Conservation (phyloP, 2,888 invertebrate genomes). For the Epirrita christyi region DNA sequence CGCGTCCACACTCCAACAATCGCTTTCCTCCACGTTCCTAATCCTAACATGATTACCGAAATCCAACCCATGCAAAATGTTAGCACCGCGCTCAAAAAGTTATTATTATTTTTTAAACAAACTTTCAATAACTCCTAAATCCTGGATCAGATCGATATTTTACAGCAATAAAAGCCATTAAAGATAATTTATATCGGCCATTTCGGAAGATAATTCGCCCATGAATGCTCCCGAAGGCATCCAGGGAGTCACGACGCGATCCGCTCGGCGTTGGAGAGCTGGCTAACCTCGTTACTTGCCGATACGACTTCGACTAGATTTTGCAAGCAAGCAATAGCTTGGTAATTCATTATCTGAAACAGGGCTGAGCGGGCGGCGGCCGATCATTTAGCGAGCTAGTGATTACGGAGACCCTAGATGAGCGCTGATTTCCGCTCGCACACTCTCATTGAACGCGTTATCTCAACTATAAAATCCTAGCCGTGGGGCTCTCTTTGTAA, state of each 20-base stretch:
- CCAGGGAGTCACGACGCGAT: constrained; percentile 67
- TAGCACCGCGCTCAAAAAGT: constrained; percentile 22
- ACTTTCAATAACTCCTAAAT: constrained; percentile 54
- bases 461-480: constrained; percentile 55
- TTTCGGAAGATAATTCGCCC: constrained; percentile 73
- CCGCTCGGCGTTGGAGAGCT: constrained; percentile 52
- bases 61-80: constrained; percentile 30
- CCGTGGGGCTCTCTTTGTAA: constrained; percentile 51
- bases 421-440: constrained; percentile 65
- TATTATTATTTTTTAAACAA: constrained; percentile 33
- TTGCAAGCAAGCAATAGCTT: constrained; percentile 73
- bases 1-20: constrained; percentile 64
- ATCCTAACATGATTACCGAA: constrained; percentile 55
- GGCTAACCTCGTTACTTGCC: constrained; percentile 73
- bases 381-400: constrained; percentile 67
- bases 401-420: constrained; percentile 71
- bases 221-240: constrained; percentile 73
- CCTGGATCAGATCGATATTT: constrained; percentile 62
- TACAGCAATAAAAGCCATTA: constrained; percentile 70
- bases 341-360: constrained; percentile 76
- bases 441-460: constrained; percentile 63
- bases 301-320: constrained; percentile 67
- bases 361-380: constrained; percentile 40
- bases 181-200: constrained; percentile 71
- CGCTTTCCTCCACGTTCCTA: constrained; percentile 64